Base-by-base conservation (phyloP, 2,797 vertebrate species). In the Anabas testudineus region DNA sequence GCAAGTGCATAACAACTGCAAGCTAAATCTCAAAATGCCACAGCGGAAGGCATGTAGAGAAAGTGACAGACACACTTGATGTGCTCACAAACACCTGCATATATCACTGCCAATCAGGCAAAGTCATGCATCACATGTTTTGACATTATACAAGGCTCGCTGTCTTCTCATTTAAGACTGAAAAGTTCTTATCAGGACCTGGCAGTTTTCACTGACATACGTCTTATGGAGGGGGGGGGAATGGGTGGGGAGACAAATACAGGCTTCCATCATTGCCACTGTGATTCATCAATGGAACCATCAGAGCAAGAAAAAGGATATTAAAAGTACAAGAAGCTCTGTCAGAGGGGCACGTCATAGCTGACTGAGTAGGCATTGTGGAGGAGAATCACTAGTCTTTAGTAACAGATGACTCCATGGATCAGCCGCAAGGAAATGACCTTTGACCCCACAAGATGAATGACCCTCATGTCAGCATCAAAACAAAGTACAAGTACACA, bases 251-350 rank as follows among this genome's bases (percentile, higher is more conserved):
- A 86, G 84, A 88, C 71, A 24, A 67, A 88, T 74, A 58, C 51
- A 16, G 67, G 80, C 73, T 87, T 85, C 71, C 77, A 88, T 85
- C 84, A 56, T 82, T 68, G 83, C 58, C 85, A 76, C 80, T 67
- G 16, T 69, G 78, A 86, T 62, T 71, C 70, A 90, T 91, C 87
- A 88, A 30, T 71, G 87, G 82, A 88, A 76, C 82, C 84, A 84
- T 91, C 85, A 66, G 83, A 85, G 82, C 87, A 82, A 84, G 88
- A 92, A 90, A 88, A 86, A 82, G 80, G 85, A 88, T 88, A 91
- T 93, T 88, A 89, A 91, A 89, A 87, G 78, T 83, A 76, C 82
- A 77, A 89, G 70, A 56, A 71, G 71, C 78, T 67, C 72, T 76
- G 70, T 82, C 78, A 80, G 60, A 34, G 86, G 85, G 55, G 88